Evolutionary conservation across 2,113 vertebrate genomes (phyloP), one percentile per base, ranked within the genome.

Genomic region (Percina caprodes): DNA sequence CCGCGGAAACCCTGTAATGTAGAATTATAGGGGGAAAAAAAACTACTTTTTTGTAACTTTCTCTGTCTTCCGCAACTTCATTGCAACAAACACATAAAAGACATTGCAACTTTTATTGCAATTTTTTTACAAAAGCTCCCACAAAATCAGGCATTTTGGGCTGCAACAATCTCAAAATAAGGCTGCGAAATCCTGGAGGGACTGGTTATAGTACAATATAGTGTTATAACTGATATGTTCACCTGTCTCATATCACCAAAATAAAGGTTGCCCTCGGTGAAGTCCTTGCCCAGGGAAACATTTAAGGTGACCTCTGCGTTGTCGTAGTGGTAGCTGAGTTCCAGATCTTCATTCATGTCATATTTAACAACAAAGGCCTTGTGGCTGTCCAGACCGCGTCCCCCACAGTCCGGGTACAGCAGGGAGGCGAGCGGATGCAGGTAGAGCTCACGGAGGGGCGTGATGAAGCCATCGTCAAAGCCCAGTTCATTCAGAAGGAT

Each of bases 261-360:
- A 85, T 97, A 99, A 45, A 99, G 92, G 85, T 96, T 97, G 5
- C 98, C 98, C 12, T 97, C 97, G 0, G 95, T 96, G 90, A 99
- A 99, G 3, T 95, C 92, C 75, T 96, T 98, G 14, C 98, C 98
- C 74, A 99, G 93, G 0, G 96, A 97, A 51, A 99, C 94, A 0
- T 99, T 99, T 11, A 99, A 83, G 4, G 98, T 99, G 86, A 99
- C 95, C 83, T 99, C 98, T 0, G 98, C 96, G 0, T 99, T 99
- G 89, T 99, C 98, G 0, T 97, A 99, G 91, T 99, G 98, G 52
- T 96, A 97, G 91, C 95, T 96, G 35, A 99, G 80, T 68, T 97
- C 97, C 46, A 95, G 86, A 85, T 99, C 98, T 91, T 98, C 91
- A 0, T 94, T 90, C 9, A 95, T 89, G 0, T 96, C 90, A 0